Base-by-base conservation (phyloP, 2,888 invertebrate genomes). In the Elysia crispata region DNA sequence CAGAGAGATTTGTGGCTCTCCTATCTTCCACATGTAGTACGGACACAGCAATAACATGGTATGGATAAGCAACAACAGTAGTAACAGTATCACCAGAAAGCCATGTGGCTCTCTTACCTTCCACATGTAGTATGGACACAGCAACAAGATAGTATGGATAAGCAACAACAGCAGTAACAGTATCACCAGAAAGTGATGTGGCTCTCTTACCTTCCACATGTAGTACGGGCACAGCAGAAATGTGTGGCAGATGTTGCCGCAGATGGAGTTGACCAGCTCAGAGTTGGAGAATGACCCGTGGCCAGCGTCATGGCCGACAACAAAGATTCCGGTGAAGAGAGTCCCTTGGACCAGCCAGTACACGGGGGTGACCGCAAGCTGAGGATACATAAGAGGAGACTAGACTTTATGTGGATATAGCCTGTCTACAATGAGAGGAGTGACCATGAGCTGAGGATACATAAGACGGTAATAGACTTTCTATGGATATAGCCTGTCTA, bases 331-430 rank as follows among this genome's bases (percentile, higher is more conserved):
- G 30, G 88, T 89, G 76, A 90, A 88, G 49, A 90, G 74, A 0
- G 90, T 90, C 30, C 91, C 91, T 81, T 90, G 89, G 3, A 89
- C 50, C 6, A 87, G 85, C 89, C 88, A 89, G 85, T 89, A 91
- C 23, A 86, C 50, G 1, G 89, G 85, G 62, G 87, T 85, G 15
- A 85, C 49, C 0, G 82, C 23, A 20, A 76, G 3, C 80, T 80
- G 75, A 8, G 31, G 11, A 18, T 20, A 54, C 67, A 77, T 50
- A 82, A 62, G 11, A 75, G 31, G 20, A 18, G 13, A 15, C 18
- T 18, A 15, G 18, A 15, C 13, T 15, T 54, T 54, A 54, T 15
- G 18, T 54, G 13, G 18, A 54, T 18, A 54, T n/a, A 54, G 54
- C 54, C 54, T 54, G 54, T 54, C 18, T n/a, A n/a, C n/a, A n/a